phyloP scores from a whole-genome alignment of 2,797 vertebrate species.

The Chrysocyon brachyurus region DNA sequence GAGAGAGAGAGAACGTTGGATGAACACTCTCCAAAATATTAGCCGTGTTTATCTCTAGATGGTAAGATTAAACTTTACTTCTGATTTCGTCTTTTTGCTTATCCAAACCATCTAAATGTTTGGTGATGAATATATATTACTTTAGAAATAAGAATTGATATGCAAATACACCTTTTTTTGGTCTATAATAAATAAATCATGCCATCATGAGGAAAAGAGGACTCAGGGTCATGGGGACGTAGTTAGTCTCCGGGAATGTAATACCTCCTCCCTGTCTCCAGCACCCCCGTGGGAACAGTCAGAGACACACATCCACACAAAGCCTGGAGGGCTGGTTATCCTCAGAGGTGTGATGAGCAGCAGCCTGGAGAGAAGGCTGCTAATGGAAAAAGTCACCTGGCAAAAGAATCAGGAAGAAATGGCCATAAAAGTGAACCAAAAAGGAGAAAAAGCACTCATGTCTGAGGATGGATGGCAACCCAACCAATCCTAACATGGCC shows the following conservation, averaged over 20 bases:
- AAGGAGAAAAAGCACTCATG: slow-evolving; percentile 57
- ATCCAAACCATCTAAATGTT: neutral
- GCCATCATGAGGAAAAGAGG: slow-evolving; percentile 49
- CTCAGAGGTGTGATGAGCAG: slow-evolving; percentile 58
- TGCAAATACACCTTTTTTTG: neutral
- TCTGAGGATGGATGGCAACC: neutral
- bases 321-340: neutral
- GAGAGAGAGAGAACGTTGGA: neutral
- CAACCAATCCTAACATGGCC: slow-evolving; percentile 58
- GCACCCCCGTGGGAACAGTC: neutral
- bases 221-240: slow-evolving; percentile 15
- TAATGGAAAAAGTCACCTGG: slow-evolving; percentile 68
- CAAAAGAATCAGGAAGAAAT: slow-evolving; percentile 34
- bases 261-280: neutral
- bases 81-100: slow-evolving; percentile 16
- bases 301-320: neutral
- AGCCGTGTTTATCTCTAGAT: neutral
- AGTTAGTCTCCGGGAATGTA: neutral
- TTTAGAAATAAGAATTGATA: neutral
- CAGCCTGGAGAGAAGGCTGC: slow-evolving; percentile 34
- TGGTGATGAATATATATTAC: neutral
- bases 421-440: slow-evolving; percentile 24
- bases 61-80: neutral
- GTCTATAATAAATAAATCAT: neutral
- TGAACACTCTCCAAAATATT: neutral